These are phyloP conservation scores for Ecdyonurus torrentis DNA, from an alignment of 2,888 invertebrate genomes.

Conservation along the genomic window DNA sequence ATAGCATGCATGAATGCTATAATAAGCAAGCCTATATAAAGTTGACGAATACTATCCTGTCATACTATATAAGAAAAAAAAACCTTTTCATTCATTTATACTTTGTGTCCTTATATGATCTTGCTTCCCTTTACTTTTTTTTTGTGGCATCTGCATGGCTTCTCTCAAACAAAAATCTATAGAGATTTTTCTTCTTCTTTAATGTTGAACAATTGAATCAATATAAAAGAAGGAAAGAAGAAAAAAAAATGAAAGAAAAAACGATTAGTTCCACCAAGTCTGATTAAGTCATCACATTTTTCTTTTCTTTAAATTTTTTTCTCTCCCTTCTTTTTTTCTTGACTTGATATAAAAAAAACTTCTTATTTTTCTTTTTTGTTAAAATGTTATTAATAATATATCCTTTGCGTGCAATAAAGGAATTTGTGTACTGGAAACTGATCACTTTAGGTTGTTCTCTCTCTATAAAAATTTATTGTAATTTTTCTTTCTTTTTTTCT, in stretches of 20 bases:
- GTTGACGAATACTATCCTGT: background rate
- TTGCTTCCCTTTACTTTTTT: background rate
- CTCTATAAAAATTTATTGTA: too few species aligned
- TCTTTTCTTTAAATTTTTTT: background rate
- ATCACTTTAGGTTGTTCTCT: too few species aligned
- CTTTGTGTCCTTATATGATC: background rate
- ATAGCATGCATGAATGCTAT: background rate
- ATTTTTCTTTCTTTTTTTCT: too few species aligned
- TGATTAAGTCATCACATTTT: conserved; percentile 2
- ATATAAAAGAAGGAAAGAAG: background rate
- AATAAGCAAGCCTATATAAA: background rate
- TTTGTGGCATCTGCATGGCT: background rate
- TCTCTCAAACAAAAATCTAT: background rate
- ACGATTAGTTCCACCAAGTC: conserved; percentile 3
- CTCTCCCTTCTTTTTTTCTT: background rate
- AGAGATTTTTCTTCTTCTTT: too few species aligned
- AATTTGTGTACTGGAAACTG: background rate
- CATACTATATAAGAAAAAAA: background rate
- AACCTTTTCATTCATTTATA: background rate
- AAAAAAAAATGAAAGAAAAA: background rate
- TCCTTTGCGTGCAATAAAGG: background rate
- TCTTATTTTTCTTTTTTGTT: background rate
- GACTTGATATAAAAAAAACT: background rate
- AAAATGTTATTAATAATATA: background rate
- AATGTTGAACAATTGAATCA: conserved; percentile 1